Evolutionary conservation across 23 tunicate genomes (phyloP).

Genomic region (Aplidium turbinatum): DNA sequence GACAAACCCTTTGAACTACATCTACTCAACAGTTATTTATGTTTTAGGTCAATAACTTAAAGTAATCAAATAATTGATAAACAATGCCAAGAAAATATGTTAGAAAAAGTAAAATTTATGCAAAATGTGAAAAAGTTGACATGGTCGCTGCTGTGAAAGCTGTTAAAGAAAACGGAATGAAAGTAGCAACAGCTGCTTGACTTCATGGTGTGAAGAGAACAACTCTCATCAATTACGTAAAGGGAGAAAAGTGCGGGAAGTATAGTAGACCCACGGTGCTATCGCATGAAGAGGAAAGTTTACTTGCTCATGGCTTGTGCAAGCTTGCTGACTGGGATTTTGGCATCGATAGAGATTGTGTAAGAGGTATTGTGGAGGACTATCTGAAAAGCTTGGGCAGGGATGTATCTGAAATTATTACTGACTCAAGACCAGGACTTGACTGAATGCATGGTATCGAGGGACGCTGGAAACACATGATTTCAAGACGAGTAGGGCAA

Average conservation of each 20-base stretch:
- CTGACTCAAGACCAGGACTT: slow-evolving; percentile 1
- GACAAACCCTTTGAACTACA: too few relatives aligned
- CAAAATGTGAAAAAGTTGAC: background rate
- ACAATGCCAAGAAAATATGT: slow-evolving; percentile 7
- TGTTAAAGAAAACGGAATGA: slow-evolving; percentile 9
- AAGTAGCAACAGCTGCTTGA: slow-evolving; percentile 20
- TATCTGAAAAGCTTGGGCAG: slow-evolving; percentile 1
- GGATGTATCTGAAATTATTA: slow-evolving; percentile 5
- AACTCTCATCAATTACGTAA: slow-evolving; percentile 13
- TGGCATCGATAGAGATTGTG: slow-evolving; percentile 11
- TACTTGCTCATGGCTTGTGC: too few relatives aligned
- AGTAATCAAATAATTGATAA: too few relatives aligned
- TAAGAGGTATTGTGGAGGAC: slow-evolving; percentile 13
- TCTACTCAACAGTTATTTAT: too few relatives aligned
- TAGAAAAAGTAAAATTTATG: slow-evolving; percentile 12
- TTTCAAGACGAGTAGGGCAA: slow-evolving; percentile 13
- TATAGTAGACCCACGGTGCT: too few relatives aligned
- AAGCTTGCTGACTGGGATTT: slow-evolving; percentile 17
- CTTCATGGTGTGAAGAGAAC: slow-evolving; percentile 11
- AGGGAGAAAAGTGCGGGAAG: slow-evolving; percentile 11
- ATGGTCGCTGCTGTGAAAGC: slow-evolving; percentile 5
- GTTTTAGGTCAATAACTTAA: too few relatives aligned
- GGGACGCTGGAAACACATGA: background rate
- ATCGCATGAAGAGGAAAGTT: too few relatives aligned
- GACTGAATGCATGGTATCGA: slow-evolving; percentile 7